These are phyloP conservation scores for Mycetomoellerius zeteki DNA, from an alignment of 1,140 invertebrate genomes.

Conservation along the genomic window DNA sequence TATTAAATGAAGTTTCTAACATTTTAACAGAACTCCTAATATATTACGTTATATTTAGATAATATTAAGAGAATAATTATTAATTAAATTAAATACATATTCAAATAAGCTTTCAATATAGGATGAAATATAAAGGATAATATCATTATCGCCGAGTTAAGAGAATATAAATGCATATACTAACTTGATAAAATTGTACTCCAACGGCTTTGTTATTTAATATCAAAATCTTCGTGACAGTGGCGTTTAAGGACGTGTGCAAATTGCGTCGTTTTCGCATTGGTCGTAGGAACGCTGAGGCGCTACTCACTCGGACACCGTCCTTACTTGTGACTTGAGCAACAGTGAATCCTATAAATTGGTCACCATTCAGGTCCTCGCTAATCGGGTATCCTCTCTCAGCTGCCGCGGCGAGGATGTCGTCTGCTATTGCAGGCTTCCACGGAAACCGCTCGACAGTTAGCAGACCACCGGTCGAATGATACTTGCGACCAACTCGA, in stretches of 20 bases:
- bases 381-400: conserved; percentile 88
- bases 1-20: background rate
- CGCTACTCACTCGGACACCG: conserved; percentile 90
- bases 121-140: background rate
- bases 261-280: conserved; percentile 89
- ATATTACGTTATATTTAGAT: background rate
- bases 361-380: conserved; percentile 88
- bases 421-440: conserved; percentile 84
- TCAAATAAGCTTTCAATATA: background rate
- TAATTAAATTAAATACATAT: background rate
- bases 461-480: conserved; percentile 82
- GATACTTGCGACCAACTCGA: conserved; percentile 81
- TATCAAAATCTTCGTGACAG: conserved; percentile 89
- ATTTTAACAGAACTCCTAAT: background rate
- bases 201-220: conserved; percentile 88
- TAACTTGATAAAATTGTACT: conserved; percentile 87
- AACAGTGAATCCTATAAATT: conserved; percentile 85
- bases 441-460: conserved; percentile 86
- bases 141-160: background rate
- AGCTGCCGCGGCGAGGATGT: conserved; percentile 88
- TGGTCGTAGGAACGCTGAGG: conserved; percentile 90
- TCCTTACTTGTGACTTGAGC: conserved; percentile 87
- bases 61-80: background rate
- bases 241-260: conserved; percentile 90
- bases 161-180: conserved; percentile 19